Percentiles rank a stretch among this genome's conserved stretches.
These are phyloP conservation scores for Aphodius granarius DNA, from an alignment of 2,888 invertebrate species.

Conservation along the genomic window DNA sequence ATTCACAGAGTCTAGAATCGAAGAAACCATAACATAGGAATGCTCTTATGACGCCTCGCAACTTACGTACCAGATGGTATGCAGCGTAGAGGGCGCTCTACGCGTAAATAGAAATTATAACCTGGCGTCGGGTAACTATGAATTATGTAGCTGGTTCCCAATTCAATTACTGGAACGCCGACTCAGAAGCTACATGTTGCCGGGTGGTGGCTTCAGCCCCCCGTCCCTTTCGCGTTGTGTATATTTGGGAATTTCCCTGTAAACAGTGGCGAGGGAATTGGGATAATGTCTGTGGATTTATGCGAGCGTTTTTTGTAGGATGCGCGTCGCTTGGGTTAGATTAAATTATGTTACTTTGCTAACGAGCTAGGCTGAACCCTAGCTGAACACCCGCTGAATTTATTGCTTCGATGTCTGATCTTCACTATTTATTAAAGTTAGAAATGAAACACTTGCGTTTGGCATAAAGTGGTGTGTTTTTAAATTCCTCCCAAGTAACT, in stretches of 20 bases:
- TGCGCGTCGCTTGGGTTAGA: not conserved
- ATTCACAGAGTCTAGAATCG: not conserved
- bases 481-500: not conserved
- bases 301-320: not conserved
- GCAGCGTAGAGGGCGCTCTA: not conserved
- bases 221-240: not conserved
- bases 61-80: constrained; percentile 1
- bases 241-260: not conserved
- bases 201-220: too few species aligned
- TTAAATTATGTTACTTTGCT: not conserved
- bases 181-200: not conserved
- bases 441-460: too few species aligned
- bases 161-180: constrained; percentile 1
- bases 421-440: too few species aligned
- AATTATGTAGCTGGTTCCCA: constrained; percentile 8
- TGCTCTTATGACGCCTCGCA: not conserved
- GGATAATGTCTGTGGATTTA: not conserved
- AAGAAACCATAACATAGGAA: not conserved
- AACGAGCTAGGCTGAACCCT: not conserved
- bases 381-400: not conserved
- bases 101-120: constrained; percentile 28
- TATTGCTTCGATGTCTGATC: not conserved
- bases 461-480: not conserved
- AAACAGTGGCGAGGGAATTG: not conserved
- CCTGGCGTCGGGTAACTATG: constrained; percentile 15